These are phyloP conservation scores for Crocallis elinguaria DNA, from an alignment of 2,888 invertebrate genomes.

Conservation along the genomic window DNA sequence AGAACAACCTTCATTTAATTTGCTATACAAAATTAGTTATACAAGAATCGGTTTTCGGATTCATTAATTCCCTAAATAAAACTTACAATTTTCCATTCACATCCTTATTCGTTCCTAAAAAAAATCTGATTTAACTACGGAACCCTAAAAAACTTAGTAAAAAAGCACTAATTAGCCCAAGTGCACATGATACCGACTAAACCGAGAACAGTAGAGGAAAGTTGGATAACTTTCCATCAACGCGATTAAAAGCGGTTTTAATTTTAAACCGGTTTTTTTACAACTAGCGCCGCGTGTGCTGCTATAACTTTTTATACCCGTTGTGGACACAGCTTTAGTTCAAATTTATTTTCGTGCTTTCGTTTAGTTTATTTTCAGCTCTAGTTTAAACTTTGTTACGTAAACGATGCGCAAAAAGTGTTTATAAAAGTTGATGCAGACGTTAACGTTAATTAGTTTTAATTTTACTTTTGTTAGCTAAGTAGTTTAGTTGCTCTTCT, in stretches of 20 bases:
- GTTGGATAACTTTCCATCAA: slow-evolving; percentile 46
- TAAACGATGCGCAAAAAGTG: neutral
- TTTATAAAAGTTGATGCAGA: neutral
- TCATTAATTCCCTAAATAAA: no score
- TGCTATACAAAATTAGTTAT: no score
- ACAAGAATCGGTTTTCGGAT: no score
- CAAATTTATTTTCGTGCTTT: no score
- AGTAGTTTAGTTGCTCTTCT: no score
- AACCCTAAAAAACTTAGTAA: slow-evolving; percentile 13
- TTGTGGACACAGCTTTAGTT: slow-evolving; percentile 7
- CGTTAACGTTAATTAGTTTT: neutral
- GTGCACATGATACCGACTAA: slow-evolving; percentile 28
- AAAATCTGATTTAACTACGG: neutral
- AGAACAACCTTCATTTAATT: no score
- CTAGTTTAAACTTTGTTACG: slow-evolving; percentile 2
- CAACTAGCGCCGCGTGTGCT: slow-evolving; percentile 6
- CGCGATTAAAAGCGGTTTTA: slow-evolving; percentile 43
- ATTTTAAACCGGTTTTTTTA: slow-evolving; percentile 26
- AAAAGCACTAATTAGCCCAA: slow-evolving; percentile 33
- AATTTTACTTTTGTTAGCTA: no score
- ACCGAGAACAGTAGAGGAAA: slow-evolving; percentile 28
- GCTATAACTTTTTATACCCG: slow-evolving; percentile 11
- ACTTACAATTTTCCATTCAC: no score
- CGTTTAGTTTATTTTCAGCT: slow-evolving; percentile 4
- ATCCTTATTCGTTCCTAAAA: neutral